Evolutionary conservation across 2,888 invertebrate species (phyloP).

Genomic region (Celastrina argiolus): DNA sequence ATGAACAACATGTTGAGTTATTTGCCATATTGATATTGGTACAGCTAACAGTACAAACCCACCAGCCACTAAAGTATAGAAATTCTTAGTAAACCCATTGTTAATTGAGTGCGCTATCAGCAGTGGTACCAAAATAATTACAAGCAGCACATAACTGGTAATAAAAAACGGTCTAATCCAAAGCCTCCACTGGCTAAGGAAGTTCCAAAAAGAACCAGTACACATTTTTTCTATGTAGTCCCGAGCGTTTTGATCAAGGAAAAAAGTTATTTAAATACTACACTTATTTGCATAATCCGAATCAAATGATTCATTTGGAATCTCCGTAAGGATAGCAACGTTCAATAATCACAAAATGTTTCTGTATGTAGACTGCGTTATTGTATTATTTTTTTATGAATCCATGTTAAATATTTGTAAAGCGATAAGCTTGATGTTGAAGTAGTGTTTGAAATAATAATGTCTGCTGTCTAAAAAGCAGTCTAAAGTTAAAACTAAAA

Average conservation of each 20-base stretch:
- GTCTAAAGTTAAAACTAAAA: neutral
- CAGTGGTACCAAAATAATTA: slow-evolving; percentile 90
- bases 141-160: slow-evolving; percentile 86
- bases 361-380: neutral
- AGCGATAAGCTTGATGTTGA: neutral
- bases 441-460: neutral
- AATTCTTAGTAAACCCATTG: slow-evolving; percentile 86
- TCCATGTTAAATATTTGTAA: neutral
- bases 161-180: slow-evolving; percentile 94
- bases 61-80: slow-evolving; percentile 90
- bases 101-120: slow-evolving; percentile 88
- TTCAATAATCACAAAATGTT: neutral
- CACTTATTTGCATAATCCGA: neutral
- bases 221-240: slow-evolving; percentile 51
- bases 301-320: slow-evolving; percentile 17
- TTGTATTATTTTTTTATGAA: neutral
- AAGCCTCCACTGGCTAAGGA: slow-evolving; percentile 83
- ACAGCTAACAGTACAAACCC: slow-evolving; percentile 94
- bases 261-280: neutral
- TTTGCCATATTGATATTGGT: slow-evolving; percentile 96
- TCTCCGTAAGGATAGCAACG: neutral
- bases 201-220: slow-evolving; percentile 52
- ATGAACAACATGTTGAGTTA: slow-evolving; percentile 94
- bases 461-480: neutral
- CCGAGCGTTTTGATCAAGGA: neutral